phyloP scores from a whole-genome alignment of 2,888 invertebrate species.

The Dynastes tityus region DNA sequence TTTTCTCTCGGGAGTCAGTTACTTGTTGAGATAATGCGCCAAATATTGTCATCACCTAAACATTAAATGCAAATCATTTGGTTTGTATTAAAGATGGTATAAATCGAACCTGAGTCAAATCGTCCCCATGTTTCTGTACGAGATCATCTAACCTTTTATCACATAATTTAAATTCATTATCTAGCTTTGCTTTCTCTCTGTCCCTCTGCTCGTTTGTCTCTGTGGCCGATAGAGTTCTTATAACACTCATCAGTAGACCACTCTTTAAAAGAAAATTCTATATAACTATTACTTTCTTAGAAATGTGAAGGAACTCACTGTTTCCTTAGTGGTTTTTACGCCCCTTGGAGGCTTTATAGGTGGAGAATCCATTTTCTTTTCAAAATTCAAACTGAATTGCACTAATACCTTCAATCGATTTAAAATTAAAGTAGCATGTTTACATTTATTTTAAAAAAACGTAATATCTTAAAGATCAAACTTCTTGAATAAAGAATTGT shows the following conservation, averaged over 20 bases:
- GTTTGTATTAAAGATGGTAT: neutral
- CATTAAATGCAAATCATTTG: constrained; percentile 26
- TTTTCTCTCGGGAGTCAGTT: constrained; percentile 83
- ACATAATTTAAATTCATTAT: constrained; percentile 93
- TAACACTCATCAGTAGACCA: constrained; percentile 94
- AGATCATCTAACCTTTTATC: constrained; percentile 91
- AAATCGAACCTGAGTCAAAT: constrained; percentile 81
- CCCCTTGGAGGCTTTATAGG: constrained; percentile 91
- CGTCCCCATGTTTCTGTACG: constrained; percentile 89
- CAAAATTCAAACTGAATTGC: neutral
- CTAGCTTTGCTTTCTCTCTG: constrained; percentile 93
- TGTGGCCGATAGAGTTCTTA: constrained; percentile 93
- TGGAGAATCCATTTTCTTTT: constrained; percentile 69
- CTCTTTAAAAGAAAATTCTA: constrained; percentile 73
- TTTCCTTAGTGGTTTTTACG: constrained; percentile 89
- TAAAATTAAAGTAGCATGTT: constrained; percentile 9
- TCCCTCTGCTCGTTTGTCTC: constrained; percentile 95
- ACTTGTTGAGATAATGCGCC: constrained; percentile 84
- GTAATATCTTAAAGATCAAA: neutral
- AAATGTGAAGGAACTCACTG: constrained; percentile 73
- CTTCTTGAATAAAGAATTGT: neutral
- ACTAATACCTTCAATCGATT: constrained; percentile 13
- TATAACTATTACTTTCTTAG: neutral
- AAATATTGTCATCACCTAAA: constrained; percentile 78
- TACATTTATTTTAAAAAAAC: neutral